Evolutionary conservation across 2,113 vertebrate species (phyloP).

Genomic region (Cinclus mexicanus): DNA sequence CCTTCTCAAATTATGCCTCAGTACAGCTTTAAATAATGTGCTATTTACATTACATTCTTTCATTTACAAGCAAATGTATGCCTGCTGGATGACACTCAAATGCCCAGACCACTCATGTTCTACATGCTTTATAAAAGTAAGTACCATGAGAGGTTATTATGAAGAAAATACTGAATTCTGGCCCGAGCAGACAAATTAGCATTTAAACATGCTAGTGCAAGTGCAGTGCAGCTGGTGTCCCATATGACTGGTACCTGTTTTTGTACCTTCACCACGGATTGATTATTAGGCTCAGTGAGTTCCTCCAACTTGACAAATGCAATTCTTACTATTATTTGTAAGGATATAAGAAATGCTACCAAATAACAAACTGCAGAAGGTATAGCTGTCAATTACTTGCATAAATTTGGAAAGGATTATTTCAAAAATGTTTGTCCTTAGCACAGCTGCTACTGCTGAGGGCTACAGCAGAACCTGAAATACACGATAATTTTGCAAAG

Average conservation of each 20-base stretch:
- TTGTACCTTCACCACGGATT: not conserved
- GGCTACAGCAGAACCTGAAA: not conserved
- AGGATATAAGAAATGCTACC: not conserved
- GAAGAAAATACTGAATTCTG: not conserved
- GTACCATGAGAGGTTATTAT: not conserved
- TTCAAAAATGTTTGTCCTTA: not conserved
- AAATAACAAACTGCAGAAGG: not conserved
- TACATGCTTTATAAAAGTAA: not conserved
- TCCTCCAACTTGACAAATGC: accelerated
- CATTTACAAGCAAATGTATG: not conserved
- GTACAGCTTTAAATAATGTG: not conserved
- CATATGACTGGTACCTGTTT: not conserved
- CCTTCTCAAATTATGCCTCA: not conserved
- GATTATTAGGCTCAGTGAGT: not conserved
- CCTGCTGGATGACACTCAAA: not conserved
- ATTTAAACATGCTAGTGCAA: not conserved
- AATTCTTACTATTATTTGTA: not conserved
- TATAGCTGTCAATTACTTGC: not conserved
- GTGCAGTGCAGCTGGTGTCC: not conserved
- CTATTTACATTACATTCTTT: not conserved
- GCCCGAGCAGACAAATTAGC: not conserved
- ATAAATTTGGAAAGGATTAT: not conserved
- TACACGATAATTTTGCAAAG: not conserved
- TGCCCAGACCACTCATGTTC: not conserved
- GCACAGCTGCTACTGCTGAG: not conserved